These are phyloP conservation scores for Autographa gamma DNA, from an alignment of 2,888 invertebrate genomes.

Conservation along the genomic window DNA sequence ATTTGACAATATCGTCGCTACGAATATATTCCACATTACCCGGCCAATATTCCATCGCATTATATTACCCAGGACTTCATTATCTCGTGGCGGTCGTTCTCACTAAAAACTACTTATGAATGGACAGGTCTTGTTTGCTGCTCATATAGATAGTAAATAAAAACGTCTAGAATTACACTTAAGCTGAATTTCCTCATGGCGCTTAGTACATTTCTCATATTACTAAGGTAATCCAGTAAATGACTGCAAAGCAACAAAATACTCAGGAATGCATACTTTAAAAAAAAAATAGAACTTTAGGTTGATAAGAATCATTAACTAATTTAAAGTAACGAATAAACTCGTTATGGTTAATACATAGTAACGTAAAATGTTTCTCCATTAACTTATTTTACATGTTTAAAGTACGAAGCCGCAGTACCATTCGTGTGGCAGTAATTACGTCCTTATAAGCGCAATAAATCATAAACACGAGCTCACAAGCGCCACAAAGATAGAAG, in stretches of 20 bases:
- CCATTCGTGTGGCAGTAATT: constrained; percentile 79
- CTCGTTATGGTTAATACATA: not conserved
- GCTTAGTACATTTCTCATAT: constrained; percentile 36
- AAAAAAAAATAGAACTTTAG: not conserved
- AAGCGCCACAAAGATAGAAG: constrained; percentile 87
- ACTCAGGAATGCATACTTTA: not conserved
- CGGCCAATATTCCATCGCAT: constrained; percentile 69
- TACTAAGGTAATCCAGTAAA: constrained; percentile 26
- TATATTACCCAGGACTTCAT: constrained; percentile 73
- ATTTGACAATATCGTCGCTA: constrained; percentile 81
- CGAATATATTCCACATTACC: constrained; percentile 71
- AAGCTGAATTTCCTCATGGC: constrained; percentile 44
- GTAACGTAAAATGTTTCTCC: constrained; percentile 16
- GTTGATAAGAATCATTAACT: not conserved
- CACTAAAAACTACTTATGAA: constrained; percentile 58
- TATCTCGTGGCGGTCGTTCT: constrained; percentile 68
- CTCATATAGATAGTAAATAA: constrained; percentile 45
- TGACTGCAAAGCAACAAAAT: constrained; percentile 14
- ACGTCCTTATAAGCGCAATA: constrained; percentile 84
- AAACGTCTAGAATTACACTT: constrained; percentile 53
- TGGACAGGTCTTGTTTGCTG: constrained; percentile 62
- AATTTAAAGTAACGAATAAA: not conserved
- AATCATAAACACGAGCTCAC: constrained; percentile 83
- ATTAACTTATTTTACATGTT: constrained; percentile 37
- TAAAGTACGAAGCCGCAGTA: constrained; percentile 48